A percentile compares a stretch with the other conserved stretches of the same genome.
These are phyloP conservation scores for Trachelipus rathkii DNA, from an alignment of 1,140 invertebrate genomes.

Conservation along the genomic window DNA sequence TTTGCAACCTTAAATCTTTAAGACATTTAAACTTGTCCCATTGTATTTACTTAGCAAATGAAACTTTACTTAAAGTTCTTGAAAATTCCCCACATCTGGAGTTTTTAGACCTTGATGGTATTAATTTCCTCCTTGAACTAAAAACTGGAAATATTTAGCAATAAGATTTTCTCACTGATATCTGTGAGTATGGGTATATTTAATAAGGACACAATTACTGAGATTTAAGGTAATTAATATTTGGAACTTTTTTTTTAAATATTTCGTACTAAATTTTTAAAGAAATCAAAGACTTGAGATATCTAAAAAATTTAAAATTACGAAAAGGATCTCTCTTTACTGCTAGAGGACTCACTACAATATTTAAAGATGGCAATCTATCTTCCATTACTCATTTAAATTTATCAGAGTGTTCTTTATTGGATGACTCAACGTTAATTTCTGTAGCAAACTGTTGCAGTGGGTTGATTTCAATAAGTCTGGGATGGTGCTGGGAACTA, in stretches of 20 bases:
- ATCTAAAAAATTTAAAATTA: background rate
- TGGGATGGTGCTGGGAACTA: background rate
- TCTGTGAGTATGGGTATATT: no score
- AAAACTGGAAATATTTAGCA: no score
- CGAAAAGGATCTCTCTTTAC: background rate
- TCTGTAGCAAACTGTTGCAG: background rate
- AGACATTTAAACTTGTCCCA: background rate
- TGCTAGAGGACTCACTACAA: background rate
- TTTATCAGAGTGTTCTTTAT: background rate
- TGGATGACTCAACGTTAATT: background rate
- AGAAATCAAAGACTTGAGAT: background rate
- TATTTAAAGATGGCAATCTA: background rate
- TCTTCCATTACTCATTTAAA: background rate
- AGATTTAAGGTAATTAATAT: no score
- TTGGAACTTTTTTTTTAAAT: no score
- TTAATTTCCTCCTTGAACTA: background rate
- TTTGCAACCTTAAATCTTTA: background rate
- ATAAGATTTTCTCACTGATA: no score
- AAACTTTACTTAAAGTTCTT: background rate
- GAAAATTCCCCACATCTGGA: background rate
- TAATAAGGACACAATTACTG: no score
- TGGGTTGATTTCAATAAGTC: background rate
- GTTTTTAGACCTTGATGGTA: background rate
- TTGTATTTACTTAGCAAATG: background rate
- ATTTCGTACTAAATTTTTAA: background rate